Evolutionary conservation across 2,113 vertebrate genomes (phyloP).

Genomic region (Chaetura pelagica): DNA sequence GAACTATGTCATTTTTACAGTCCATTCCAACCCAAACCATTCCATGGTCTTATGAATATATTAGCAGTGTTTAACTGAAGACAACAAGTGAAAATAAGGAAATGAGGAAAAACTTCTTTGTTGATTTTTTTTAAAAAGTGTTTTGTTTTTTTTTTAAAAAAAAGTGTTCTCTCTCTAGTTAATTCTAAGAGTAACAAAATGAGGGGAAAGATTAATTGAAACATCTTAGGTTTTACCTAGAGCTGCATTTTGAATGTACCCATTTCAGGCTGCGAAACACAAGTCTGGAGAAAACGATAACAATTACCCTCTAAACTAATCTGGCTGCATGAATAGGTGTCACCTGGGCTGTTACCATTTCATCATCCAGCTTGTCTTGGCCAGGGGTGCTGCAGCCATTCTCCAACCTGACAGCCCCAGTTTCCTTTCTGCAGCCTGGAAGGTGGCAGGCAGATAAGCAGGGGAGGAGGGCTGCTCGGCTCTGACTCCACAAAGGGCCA

Average conservation of each 20-base stretch:
- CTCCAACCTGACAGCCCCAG: neutral
- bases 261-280: neutral
- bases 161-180: fast-evolving
- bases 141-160: no score
- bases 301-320: neutral
- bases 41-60: no score
- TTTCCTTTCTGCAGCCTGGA: neutral
- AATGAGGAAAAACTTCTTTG: neutral
- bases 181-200: neutral
- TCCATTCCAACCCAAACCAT: no score
- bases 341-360: fast-evolving
- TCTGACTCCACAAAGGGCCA: fast-evolving
- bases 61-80: neutral
- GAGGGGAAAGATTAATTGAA: neutral
- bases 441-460: neutral
- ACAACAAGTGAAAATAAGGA: neutral
- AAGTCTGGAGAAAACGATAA: neutral
- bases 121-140: neutral
- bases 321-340: fast-evolving
- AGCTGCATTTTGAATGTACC: neutral
- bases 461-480: neutral
- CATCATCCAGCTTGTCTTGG: neutral
- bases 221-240: neutral
- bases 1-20: no score
- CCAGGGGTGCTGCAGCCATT: neutral